A percentile compares a stretch with the other conserved stretches of the same genome.
Conservation (phyloP, 2,888 invertebrate species). For the Lordiphosa fenestrarum region DNA sequence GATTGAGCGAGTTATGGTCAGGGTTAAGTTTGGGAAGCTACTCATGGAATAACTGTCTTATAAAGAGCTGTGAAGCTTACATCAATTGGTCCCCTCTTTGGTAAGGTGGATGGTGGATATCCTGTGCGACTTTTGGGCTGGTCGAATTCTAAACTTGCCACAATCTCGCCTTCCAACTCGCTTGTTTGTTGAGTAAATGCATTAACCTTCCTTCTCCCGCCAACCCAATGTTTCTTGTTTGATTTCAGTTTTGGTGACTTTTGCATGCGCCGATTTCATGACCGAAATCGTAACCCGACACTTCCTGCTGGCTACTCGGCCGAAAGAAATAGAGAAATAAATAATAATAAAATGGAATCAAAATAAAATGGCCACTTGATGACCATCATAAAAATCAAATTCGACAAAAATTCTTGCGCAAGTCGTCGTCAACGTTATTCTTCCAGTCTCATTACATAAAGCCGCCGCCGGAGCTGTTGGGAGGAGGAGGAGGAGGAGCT, state of each 20-base stretch:
- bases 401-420: conserved; percentile 54
- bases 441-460: conserved; percentile 48
- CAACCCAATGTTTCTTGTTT: neutral
- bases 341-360: conserved; percentile 39
- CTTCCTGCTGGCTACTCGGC: conserved; percentile 52
- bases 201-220: neutral
- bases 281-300: conserved; percentile 48
- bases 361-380: conserved; percentile 62
- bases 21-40: conserved; percentile 28
- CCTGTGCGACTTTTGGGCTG: too few relatives aligned
- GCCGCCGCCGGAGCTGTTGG: conserved; percentile 17
- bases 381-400: conserved; percentile 32
- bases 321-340: conserved; percentile 33
- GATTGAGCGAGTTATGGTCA: conserved; percentile 54
- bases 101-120: too few relatives aligned
- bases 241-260: conserved; percentile 7
- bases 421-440: conserved; percentile 28
- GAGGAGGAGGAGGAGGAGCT: neutral
- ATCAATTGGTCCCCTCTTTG: too few relatives aligned
- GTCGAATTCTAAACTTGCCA: too few relatives aligned
- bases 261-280: conserved; percentile 51
- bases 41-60: neutral
- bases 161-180: neutral
- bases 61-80: too few relatives aligned
- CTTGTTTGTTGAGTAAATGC: too few relatives aligned